Conservation (phyloP, 1,140 invertebrate species). For the Drosophila subobscura region DNA sequence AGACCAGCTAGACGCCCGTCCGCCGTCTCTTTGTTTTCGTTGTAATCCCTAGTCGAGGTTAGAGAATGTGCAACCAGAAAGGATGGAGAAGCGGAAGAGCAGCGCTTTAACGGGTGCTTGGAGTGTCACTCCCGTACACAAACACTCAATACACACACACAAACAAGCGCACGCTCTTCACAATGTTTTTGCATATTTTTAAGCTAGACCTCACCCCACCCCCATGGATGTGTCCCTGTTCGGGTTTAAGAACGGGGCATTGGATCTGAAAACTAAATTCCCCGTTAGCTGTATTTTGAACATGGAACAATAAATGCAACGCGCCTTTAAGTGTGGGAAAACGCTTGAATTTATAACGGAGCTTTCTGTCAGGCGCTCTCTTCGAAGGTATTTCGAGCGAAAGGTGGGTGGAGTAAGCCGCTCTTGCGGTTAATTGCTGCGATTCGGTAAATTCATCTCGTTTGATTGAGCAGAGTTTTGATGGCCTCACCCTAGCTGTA, state of each 20-base stretch:
- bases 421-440: too few species aligned
- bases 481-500: too few species aligned
- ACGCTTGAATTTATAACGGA: too few species aligned
- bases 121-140: constrained; percentile 5
- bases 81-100: constrained; percentile 3
- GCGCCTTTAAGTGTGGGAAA: too few species aligned
- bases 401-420: too few species aligned
- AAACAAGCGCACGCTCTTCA: constrained; percentile 4
- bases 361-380: too few species aligned
- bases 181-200: constrained; percentile 54
- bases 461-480: too few species aligned
- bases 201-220: constrained; percentile 25
- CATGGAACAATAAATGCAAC: constrained; percentile 19
- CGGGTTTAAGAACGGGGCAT: constrained; percentile 16
- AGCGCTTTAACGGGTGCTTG: constrained; percentile 7
- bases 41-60: constrained; percentile 28
- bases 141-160: constrained; percentile 4
- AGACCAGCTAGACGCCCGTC: constrained; percentile 37
- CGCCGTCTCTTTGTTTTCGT: constrained; percentile 38
- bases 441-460: too few species aligned
- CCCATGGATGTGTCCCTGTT: constrained; percentile 29
- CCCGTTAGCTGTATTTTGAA: constrained; percentile 47
- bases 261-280: constrained; percentile 42
- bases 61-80: constrained; percentile 23
- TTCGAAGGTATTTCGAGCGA: too few species aligned